Evolutionary conservation across 2,888 invertebrate genomes (phyloP), one percentile per base, ranked within the genome.

Genomic region (Erpobdella octoculata): DNA sequence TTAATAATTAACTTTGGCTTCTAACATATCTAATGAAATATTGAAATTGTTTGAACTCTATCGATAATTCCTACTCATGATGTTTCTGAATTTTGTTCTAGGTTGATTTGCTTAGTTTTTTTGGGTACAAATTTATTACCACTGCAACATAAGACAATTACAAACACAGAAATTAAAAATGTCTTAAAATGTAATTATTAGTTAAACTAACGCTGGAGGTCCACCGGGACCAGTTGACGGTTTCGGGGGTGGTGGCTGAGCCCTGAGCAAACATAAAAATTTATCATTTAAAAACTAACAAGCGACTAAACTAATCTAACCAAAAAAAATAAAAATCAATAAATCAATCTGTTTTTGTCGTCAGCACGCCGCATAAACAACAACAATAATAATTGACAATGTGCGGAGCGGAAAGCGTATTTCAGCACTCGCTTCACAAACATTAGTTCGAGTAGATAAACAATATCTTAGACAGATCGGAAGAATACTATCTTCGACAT

Each of bases 161-260:
- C 25, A 1, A 12, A 2, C 21, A 36, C 25, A 25, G n/a, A 33
- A 2, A 1, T 31, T 31, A 62, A 62, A 36, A 35, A 71, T 21
- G 62, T 41, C 37, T 35, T 46, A 31, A 33, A 46, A 25, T 31
- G 6, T 18, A 35, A 62, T 37, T 4, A 21, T 12, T n/a, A 9
- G 21, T 9, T 46, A 53, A 53, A 53, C 28, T 73, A 72, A 76
- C 76, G 73, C 73, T 77, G 79, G 79, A 64, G 80, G 79, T 31
- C 80, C 80, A 37, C 80, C 80, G 31, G 79, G 79, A 67, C 80
- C 79, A 58, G 80, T 79, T 73, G 78, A 78, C 41, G 79, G 79
- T 73, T 79, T 79, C 18, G 75, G 71, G 28, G 75, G 74, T 58
- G 73, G 74, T 46, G 73, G 74, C 36, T 69, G 72, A 72, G 74